Conservation (phyloP, 2,888 invertebrate species). For the Tenthredo amoena region DNA sequence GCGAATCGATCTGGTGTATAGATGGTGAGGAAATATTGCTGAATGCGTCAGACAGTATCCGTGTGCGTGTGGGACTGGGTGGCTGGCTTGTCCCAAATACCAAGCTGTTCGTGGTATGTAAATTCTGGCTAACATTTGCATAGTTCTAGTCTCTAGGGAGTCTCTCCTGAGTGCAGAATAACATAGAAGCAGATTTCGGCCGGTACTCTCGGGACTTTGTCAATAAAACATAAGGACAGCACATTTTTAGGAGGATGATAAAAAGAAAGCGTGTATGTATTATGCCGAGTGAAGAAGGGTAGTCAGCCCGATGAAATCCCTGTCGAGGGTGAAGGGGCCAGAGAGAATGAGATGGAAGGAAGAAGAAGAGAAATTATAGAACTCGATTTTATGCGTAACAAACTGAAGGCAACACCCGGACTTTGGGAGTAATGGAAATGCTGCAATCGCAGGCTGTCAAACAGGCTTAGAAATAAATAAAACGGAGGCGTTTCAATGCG, state of each 20-base stretch:
- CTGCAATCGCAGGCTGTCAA: too few species aligned
- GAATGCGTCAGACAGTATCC: slow-evolving; percentile 23
- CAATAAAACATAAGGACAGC: slow-evolving; percentile 40
- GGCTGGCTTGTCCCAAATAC: slow-evolving; percentile 28
- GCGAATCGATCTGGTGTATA: not conserved
- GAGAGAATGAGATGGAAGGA: too few species aligned
- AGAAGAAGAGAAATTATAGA: not conserved
- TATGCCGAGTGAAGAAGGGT: not conserved
- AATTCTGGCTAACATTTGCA: not conserved
- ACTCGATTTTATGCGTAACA: not conserved
- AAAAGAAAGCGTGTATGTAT: not conserved
- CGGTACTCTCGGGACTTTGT: slow-evolving; percentile 29
- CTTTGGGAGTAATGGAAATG: too few species aligned
- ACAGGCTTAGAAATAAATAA: too few species aligned
- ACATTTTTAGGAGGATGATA: not conserved
- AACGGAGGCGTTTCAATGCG: too few species aligned
- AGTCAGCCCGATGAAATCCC: not conserved
- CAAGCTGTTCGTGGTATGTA: slow-evolving; percentile 17
- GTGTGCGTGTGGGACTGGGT: not conserved
- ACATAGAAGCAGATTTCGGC: slow-evolving; percentile 26
- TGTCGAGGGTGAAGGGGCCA: not conserved
- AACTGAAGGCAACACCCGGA: not conserved
- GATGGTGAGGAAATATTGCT: slow-evolving; percentile 10
- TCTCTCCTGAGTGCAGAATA: slow-evolving; percentile 7
- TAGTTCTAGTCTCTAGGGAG: slow-evolving; percentile 36